Base-by-base conservation (phyloP, 2,888 invertebrate genomes). In the Leptinotarsa juncta region DNA sequence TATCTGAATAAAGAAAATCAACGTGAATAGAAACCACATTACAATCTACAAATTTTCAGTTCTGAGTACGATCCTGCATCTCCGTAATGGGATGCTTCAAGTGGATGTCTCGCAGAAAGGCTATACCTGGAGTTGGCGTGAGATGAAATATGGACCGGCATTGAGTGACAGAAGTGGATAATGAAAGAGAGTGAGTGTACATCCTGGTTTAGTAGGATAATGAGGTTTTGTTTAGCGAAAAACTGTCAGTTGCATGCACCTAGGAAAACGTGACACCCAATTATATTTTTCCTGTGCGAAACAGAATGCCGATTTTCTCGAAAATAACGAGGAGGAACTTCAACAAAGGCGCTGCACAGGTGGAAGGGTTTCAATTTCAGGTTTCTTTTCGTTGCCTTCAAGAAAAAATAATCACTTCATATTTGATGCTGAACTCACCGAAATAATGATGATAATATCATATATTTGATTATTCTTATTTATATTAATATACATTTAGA, bases 161-260 rank as follows among this genome's bases (percentile, higher is more conserved):
- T 79, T 82, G 82, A 83, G 80, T 82, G 83, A 82, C 82, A 82
- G 81, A 79, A 79, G 79, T 79, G 79, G 81, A 82, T 82, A 83
- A 83, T 82, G 81, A 81, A 82, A 80, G 78, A 73, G 79, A 82
- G 75, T 82, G 78, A 62, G 62, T 62, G 62, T 62, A 62, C 81
- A 82, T 79, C 80, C 81, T 78, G 77, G 78, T 80, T 81, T 80
- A 77, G 80, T 79, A 74, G 71, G 79, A 82, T 83, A 83, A 83
- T 81, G 81, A 82, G 81, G 82, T 82, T 82, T 80, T 81, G 81
- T 82, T 82, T 77, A 80, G 78, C 76, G 78, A 78, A 81, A 81
- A 81, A 75, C 81, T 83, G 82, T 83, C 83, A 82, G 75, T 62
- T 78, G 77, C 82, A 83, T 71, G 70, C 74, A 66, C 67, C 71